phyloP scores from a whole-genome alignment of 2,888 invertebrate species.

The Orthosia gothica region DNA sequence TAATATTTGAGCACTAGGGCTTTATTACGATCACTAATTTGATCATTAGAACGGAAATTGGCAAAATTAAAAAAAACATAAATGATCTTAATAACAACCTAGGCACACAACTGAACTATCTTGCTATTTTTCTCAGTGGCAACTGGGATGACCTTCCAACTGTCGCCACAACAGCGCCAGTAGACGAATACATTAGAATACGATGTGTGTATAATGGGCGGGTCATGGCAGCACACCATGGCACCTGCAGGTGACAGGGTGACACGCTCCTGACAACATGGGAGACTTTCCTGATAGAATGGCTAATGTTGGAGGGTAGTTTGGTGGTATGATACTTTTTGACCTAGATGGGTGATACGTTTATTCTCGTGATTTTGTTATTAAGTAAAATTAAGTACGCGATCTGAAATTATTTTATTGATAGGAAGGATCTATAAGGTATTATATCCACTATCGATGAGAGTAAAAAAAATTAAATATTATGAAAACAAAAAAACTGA shows the following conservation, averaged over 20 bases:
- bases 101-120: neutral
- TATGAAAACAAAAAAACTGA: too few relatives aligned
- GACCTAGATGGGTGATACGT: too few relatives aligned
- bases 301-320: too few relatives aligned
- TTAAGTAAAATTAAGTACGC: too few relatives aligned
- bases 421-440: too few relatives aligned
- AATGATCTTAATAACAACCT: neutral
- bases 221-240: conserved; percentile 66
- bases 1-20: too few relatives aligned
- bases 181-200: conserved; percentile 67
- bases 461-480: too few relatives aligned
- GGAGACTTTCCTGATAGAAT: conserved; percentile 1
- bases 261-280: conserved; percentile 19
- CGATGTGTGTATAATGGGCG: conserved; percentile 57
- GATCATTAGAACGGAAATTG: neutral
- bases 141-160: conserved; percentile 45
- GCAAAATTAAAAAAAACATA: neutral
- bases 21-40: neutral
- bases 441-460: too few relatives aligned
- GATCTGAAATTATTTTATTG: too few relatives aligned
- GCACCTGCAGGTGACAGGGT: conserved; percentile 62
- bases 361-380: too few relatives aligned
- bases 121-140: neutral
- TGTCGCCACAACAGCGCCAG: conserved; percentile 4
- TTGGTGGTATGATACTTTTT: too few relatives aligned